Evolutionary conservation across 2,113 vertebrate species (phyloP).

Genomic region (Sakesphorus luctuosus): DNA sequence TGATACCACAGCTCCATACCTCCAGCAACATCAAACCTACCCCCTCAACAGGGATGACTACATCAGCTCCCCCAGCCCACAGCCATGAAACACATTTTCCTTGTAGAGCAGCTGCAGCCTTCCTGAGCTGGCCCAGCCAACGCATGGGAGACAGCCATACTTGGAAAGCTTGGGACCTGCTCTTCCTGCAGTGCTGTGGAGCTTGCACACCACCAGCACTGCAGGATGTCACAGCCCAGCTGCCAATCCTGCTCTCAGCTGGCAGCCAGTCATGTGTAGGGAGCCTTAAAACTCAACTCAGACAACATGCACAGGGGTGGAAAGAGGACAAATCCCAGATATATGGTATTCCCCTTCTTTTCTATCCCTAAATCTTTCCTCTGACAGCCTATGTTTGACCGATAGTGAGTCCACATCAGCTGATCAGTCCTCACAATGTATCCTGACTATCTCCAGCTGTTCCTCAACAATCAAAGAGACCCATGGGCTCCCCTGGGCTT

Average conservation of each 20-base stretch:
- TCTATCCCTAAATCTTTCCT: neutral
- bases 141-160: neutral
- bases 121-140: neutral
- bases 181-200: neutral
- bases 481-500: neutral
- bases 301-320: neutral
- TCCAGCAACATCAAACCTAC: neutral
- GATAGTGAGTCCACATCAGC: neutral
- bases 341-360: neutral
- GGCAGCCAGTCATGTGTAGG: neutral
- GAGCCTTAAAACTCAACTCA: neutral
- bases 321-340: neutral
- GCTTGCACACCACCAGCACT: neutral
- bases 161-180: neutral
- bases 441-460: neutral
- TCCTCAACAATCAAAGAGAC: neutral
- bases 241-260: neutral
- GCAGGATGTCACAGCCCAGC: neutral
- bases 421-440: neutral
- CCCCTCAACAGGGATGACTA: neutral
- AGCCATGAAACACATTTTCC: neutral
- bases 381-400: neutral
- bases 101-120: neutral
- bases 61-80: neutral
- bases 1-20: neutral